A percentile compares a stretch with the other conserved stretches of the same genome.
Conservation (phyloP, 2,888 invertebrate genomes). For the Volucella bombylans region DNA sequence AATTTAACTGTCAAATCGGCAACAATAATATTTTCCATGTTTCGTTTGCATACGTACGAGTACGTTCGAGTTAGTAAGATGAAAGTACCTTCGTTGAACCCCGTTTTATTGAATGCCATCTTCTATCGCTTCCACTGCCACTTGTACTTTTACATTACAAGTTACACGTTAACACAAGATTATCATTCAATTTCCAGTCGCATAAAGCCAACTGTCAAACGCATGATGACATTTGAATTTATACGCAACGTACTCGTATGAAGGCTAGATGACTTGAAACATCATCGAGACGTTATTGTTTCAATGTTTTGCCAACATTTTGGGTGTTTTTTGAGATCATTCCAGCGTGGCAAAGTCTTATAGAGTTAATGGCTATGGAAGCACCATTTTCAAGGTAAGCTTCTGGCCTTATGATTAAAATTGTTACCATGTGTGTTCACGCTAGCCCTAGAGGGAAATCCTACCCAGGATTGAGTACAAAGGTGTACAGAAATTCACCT, state of each 20-base stretch:
- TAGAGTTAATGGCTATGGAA: no score
- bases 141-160: not conserved
- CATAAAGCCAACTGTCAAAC: not conserved
- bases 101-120: conserved; percentile 28
- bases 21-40: conserved; percentile 59
- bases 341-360: no score
- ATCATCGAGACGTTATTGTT: not conserved
- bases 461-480: no score
- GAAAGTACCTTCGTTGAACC: conserved; percentile 27
- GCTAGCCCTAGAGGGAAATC: no score
- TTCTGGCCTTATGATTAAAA: no score
- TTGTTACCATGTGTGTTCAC: no score
- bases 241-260: not conserved
- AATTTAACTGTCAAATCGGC: conserved; percentile 57
- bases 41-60: not conserved
- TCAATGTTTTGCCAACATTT: no score
- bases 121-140: conserved; percentile 18
- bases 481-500: no score
- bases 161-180: not conserved
- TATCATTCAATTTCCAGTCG: conserved; percentile 50
- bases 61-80: not conserved
- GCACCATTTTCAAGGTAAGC: no score
- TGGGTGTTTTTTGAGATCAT: no score
- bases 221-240: not conserved
- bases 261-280: conserved; percentile 16